Evolutionary conservation across 2,888 invertebrate species (phyloP), one percentile per base, ranked within the genome.

Genomic region (Erebia aethiops): DNA sequence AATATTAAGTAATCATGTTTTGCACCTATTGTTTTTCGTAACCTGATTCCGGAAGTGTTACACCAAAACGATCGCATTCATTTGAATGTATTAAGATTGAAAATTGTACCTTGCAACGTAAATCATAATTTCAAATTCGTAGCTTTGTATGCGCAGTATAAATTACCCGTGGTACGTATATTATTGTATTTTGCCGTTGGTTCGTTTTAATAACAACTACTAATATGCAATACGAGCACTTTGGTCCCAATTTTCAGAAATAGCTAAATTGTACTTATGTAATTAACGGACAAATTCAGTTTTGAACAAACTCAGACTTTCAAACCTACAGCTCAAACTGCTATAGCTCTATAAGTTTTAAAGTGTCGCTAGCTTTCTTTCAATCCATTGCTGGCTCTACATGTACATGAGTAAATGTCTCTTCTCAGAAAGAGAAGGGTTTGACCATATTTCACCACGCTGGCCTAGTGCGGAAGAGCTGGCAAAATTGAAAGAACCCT

Each of bases 71-170:
- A 72, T 71, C 69, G 75, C 69, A 75, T 75, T 73, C 69, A 75
- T 75, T 75, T 75, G 71, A 75, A 75, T 75, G 71, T 69, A 69
- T 75, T 75, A 74, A 75, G 70, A 70, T 70, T 52, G 71, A 71
- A 71, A 73, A 72, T 70, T 72, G 74, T 70, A 74, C 70, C 66
- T 67, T 70, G 75, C 70, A 71, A 64, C 70, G 67, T 65, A 75
- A 75, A 74, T 75, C 74, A 74, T 72, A 75, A 74, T 75, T 75
- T 75, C 74, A 75, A 75, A 75, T 75, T 72, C 63, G 58, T 16
- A 57, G 35, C 74, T 74, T 69, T 72, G 72, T 74, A 66, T 70
- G 70, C 57, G 26, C 69, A 10, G 35, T 58, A 67, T 58, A 49
- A 49, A 58, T 67, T 51, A 49, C 49, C 10, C 14, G 65, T 26